These are phyloP conservation scores for Platygyra sinensis DNA, from an alignment of 64 coral and sea anemone genomes.

Conservation along the genomic window DNA sequence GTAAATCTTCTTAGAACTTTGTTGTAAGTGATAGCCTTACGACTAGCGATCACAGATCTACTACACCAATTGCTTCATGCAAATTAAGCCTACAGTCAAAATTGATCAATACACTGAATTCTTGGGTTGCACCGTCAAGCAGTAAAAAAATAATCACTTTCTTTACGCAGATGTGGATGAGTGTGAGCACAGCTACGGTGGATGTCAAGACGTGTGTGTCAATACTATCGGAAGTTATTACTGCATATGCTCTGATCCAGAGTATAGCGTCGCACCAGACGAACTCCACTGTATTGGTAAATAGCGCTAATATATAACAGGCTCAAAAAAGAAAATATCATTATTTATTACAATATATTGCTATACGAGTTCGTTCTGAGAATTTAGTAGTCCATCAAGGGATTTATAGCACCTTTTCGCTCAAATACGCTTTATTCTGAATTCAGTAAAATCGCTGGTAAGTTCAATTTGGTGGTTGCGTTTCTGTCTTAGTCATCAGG, in stretches of 20 bases:
- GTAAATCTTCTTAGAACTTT: no score
- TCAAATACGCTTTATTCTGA: no score
- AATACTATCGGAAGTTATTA: constrained; percentile 86
- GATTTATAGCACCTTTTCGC: no score
- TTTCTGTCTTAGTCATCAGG: not conserved
- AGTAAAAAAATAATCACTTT: no score
- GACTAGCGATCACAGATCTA: no score
- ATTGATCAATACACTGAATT: no score
- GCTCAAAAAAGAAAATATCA: not conserved
- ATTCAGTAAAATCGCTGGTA: no score
- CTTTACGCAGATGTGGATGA: constrained; percentile 58
- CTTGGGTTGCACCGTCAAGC: no score
- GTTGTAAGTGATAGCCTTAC: no score
- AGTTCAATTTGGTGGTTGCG: no score
- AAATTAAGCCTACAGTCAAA: no score
- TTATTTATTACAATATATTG: not conserved
- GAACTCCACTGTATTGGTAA: constrained; percentile 4
- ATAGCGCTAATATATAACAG: not conserved
- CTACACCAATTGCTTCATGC: no score
- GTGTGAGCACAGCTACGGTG: constrained; percentile 55
- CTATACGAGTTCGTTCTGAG: not conserved
- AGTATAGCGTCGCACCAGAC: constrained; percentile 24
- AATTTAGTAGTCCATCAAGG: not conserved
- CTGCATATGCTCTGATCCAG: constrained; percentile 62
- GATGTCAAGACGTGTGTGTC: constrained; percentile 71